These are phyloP conservation scores for Lordiphosa collinella DNA, from an alignment of 1,140 invertebrate genomes.

Conservation along the genomic window DNA sequence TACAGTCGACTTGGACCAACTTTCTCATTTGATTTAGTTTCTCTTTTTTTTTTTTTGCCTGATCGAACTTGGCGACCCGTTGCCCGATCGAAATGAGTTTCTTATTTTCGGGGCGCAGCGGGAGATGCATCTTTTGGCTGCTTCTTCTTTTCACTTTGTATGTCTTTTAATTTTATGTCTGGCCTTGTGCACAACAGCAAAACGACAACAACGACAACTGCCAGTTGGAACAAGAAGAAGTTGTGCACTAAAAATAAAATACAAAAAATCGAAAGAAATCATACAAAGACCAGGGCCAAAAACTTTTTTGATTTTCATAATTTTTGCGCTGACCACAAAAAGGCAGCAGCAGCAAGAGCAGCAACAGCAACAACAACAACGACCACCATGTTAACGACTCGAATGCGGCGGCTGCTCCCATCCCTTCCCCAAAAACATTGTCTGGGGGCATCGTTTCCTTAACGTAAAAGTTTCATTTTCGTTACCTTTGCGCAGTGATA, in stretches of 20 bases:
- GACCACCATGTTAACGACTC: constrained; percentile 70
- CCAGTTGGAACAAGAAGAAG: constrained; percentile 7
- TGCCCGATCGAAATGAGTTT: constrained; percentile 9
- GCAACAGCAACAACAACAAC: constrained; percentile 26
- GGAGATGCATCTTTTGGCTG: constrained; percentile 60
- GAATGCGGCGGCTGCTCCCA: constrained; percentile 15
- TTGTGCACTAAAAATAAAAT: constrained; percentile 66
- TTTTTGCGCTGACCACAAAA: constrained; percentile 73
- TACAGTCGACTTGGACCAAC: background rate
- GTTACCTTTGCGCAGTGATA: constrained; percentile 67
- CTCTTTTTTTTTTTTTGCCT: constrained; percentile 6
- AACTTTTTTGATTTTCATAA: constrained; percentile 71
- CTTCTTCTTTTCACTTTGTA: constrained; percentile 59
- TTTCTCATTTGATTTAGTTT: background rate
- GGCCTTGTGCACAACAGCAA: constrained; percentile 47
- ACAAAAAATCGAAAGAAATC: constrained; percentile 50
- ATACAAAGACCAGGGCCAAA: constrained; percentile 65
- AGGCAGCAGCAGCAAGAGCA: constrained; percentile 29
- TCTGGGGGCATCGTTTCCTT: constrained; percentile 57
- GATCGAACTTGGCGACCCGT: constrained; percentile 12
- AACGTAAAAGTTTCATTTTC: constrained; percentile 71
- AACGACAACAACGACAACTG: constrained; percentile 1
- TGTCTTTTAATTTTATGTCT: constrained; percentile 69
- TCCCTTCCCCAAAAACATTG: constrained; percentile 31
- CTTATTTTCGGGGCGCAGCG: constrained; percentile 48